Base-by-base conservation (phyloP, 1,140 invertebrate species). In the Aleiodes sp. region DNA sequence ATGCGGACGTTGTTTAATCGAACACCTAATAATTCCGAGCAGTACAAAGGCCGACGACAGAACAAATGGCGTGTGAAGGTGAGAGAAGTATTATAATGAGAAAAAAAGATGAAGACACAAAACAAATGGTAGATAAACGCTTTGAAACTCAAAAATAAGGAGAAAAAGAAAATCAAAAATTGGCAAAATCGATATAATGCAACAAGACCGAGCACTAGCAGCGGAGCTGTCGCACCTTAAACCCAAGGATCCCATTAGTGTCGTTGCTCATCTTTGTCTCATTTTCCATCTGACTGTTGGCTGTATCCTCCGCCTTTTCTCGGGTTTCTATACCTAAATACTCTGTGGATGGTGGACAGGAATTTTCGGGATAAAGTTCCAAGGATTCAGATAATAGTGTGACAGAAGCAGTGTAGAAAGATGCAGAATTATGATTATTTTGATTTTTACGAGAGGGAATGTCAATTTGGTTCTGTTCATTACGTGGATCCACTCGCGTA, bases 141-240 rank as follows among this genome's bases (percentile, higher is more conserved):
- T 59, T 29, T n/a, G 7, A 59, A 59, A 59, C 16, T 21, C 14
- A 70, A 63, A 28, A 43, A 70, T 31, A 8, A n/a, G n/a, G n/a
- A n/a, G n/a, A n/a, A n/a, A 70, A 61, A 29, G 43, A 31, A 66
- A 67, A 16, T 26, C 24, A 33, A 31, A 61, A 65, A 57, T 35
- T 39, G 21, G 46, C 24, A 16, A 72, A 66, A 56, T 46, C n/a
- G 63, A 19, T 19, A 33, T 63, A 57, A 71, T 67, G 61, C 69
- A 78, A 78, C 74, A 79, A 68, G 75, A 79, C 69, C 71, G 75
- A 81, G 73, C 69, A 73, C 68, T 74, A 65, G 74, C 74, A 63
- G 76, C 65, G 67, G 70, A 74, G 70, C 70, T 77, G 73, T 82
- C 84, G 82, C 84, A 86, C 84, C 84, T 86, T 83, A 73, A 82